Conservation (phyloP, 2,113 vertebrate species). For the Helogale parvula region DNA sequence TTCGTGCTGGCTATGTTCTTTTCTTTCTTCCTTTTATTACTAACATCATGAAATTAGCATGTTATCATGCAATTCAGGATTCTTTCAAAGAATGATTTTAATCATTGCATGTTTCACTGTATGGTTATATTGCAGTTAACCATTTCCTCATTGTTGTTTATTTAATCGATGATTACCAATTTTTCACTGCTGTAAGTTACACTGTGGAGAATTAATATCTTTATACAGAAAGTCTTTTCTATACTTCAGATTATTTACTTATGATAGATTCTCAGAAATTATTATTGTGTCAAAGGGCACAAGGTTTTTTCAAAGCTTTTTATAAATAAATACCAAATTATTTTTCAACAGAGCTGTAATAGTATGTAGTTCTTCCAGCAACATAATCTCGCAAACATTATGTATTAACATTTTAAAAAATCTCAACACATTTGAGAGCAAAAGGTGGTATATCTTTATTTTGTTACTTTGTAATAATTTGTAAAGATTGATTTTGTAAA, state of each 20-base stretch:
- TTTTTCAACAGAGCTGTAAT: neutral
- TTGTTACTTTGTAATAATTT: neutral
- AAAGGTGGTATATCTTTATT: neutral
- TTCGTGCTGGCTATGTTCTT: neutral
- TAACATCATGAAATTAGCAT: neutral
- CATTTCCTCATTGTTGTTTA: neutral
- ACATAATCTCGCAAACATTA: neutral
- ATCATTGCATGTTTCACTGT: neutral
- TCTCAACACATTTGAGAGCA: neutral
- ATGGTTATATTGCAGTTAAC: conserved; percentile 22
- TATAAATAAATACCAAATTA: neutral
- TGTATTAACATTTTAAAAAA: neutral
- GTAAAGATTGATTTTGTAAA: neutral
- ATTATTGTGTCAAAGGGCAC: neutral
- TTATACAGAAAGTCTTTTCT: neutral
- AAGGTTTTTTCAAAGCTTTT: conserved; percentile 24
- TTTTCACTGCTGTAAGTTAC: conserved; percentile 11
- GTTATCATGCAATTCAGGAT: neutral
- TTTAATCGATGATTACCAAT: neutral
- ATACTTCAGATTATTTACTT: conserved; percentile 38
- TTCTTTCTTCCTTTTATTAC: neutral
- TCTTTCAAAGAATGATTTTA: conserved; percentile 28
- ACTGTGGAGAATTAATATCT: neutral
- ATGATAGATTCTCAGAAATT: neutral
- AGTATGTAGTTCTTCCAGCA: neutral